phyloP scores from a whole-genome alignment of 2,888 invertebrate genomes.

The Lycaena phlaeas region DNA sequence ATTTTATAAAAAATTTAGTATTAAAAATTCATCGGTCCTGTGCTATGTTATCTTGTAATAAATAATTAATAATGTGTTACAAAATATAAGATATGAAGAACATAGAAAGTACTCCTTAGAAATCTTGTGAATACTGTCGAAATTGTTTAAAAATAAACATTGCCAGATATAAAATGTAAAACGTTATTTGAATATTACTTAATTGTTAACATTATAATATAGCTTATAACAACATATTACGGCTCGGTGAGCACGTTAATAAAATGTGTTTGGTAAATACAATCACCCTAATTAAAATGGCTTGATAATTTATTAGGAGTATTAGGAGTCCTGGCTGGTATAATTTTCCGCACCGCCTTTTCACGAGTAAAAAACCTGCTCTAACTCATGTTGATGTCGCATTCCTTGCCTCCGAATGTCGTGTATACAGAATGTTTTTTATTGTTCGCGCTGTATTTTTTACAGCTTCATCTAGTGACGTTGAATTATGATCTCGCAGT shows the following conservation, averaged over 20 bases:
- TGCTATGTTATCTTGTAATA: no score
- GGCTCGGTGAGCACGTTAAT: not conserved
- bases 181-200: not conserved
- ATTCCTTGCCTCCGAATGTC: conserved; percentile 45
- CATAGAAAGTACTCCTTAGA: no score
- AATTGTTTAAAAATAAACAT: no score
- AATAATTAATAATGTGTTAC: no score
- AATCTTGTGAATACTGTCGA: no score
- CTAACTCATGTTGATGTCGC: conserved; percentile 60
- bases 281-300: not conserved
- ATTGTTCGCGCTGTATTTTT: not conserved
- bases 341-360: conserved; percentile 35
- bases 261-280: not conserved
- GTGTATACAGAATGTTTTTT: conserved; percentile 34
- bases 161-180: not conserved
- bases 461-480: no score
- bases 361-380: conserved; percentile 39
- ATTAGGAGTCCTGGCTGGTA: conserved; percentile 13
- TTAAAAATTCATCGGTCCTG: no score
- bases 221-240: not conserved
- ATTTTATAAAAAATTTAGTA: no score
- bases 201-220: conserved; percentile 11
- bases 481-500: no score
- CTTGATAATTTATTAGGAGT: not conserved
- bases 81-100: no score